These are phyloP conservation scores for Rhynchonycteris naso DNA, from an alignment of 2,797 vertebrate species.

Conservation along the genomic window DNA sequence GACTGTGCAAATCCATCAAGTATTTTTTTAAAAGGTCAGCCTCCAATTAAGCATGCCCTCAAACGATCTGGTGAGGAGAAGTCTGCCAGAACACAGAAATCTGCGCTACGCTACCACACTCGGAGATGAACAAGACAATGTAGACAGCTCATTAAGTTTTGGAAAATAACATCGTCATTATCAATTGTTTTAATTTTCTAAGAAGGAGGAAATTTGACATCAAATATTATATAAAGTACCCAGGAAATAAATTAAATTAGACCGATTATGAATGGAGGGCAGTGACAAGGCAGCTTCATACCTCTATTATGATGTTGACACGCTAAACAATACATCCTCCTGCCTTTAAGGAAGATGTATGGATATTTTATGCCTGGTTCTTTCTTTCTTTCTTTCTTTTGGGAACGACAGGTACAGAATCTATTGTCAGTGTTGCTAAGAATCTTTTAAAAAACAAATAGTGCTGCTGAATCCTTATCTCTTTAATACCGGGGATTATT, in stretches of 20 bases:
- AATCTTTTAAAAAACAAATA: slow-evolving; percentile 34
- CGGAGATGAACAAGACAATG: neutral
- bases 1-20: neutral
- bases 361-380: slow-evolving; percentile 62
- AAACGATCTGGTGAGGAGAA: neutral
- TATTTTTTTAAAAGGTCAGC: neutral
- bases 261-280: slow-evolving; percentile 20
- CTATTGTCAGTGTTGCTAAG: slow-evolving; percentile 12
- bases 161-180: slow-evolving; percentile 33
- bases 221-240: neutral
- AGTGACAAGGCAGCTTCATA: slow-evolving; percentile 17
- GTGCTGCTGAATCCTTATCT: neutral
- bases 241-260: slow-evolving; percentile 65
- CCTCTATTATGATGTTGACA: slow-evolving; percentile 10
- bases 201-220: slow-evolving; percentile 58
- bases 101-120: neutral
- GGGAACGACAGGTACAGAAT: slow-evolving; percentile 28
- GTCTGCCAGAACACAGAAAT: slow-evolving; percentile 41
- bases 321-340: slow-evolving; percentile 59
- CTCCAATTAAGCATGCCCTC: neutral
- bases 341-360: slow-evolving; percentile 16
- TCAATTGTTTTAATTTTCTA: slow-evolving; percentile 70
- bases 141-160: neutral
- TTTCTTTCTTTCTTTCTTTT: slow-evolving; percentile 64
- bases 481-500: neutral